Evolutionary conservation across 2,797 vertebrate species (phyloP), one percentile per base, ranked within the genome.

Genomic region (Meda fulgida): DNA sequence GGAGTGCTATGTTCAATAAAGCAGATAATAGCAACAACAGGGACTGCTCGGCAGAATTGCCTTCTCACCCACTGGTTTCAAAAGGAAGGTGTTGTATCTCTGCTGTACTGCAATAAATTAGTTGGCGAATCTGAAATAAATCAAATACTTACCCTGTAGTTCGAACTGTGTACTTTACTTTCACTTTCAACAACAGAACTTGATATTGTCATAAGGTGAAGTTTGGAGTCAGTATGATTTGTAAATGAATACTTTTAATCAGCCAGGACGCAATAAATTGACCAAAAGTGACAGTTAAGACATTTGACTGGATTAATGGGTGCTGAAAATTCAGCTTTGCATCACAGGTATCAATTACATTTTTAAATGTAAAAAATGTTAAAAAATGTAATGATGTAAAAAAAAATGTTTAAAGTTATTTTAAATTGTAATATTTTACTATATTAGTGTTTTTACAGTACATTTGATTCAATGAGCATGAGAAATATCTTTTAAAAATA

Each of bases 1-100:
- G 94, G 95, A 93, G 90, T 93, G 91, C 91, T 94, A 93, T 90
- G 92, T 93, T 93, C 92, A 94, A 91, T 93, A 94, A 94, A 92
- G 92, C 91, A 93, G 92, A 93, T 93, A 92, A 94, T 93, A 90
- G 91, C 90, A 92, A 92, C 90, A 94, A 93, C 91, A 90, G 91
- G 91, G 87, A 89, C 89, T 36, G 66, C 84, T 88, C 67, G 5
- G 70, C 66, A 88, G 89, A 92, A 91, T 91, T 89, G 89, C 86
- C 86, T 91, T 89, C 77, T 81, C 87, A 88, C 88, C 85, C 51
- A 83, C 83, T 89, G 84, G 80, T 78, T 87, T 81, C 63, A 53
- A 85, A 70, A 84, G 83, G 73, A 84, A 85, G 81, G 38, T 88
- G 73, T 73, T 73, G 70, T 63, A 55, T 34, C 65, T 43, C 73